phyloP scores from a whole-genome alignment of 1,140 invertebrate genomes.

The Camponotus pennsylvanicus region DNA sequence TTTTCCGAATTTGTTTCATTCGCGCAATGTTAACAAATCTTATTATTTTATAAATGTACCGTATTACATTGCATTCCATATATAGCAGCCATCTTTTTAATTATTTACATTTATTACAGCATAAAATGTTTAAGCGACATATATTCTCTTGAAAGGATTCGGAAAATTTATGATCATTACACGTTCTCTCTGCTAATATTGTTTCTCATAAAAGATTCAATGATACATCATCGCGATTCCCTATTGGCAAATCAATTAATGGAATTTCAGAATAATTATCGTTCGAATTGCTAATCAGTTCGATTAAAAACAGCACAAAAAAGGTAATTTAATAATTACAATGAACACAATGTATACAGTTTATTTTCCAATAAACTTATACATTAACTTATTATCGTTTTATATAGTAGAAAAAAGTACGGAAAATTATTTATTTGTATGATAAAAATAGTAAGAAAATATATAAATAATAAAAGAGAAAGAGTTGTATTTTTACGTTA shows the following conservation, averaged over 20 bases:
- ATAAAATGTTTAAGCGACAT: constrained; percentile 24
- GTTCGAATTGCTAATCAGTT: background rate
- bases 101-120: constrained; percentile 33
- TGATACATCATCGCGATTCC: constrained; percentile 10
- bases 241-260: constrained; percentile 17
- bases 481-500: background rate
- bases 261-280: constrained; percentile 58
- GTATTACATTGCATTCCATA: background rate
- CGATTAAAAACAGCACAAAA: constrained; percentile 40
- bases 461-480: background rate
- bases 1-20: constrained; percentile 1
- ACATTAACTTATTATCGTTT: constrained; percentile 16
- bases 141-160: constrained; percentile 5
- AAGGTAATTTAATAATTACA: constrained; percentile 37
- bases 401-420: background rate
- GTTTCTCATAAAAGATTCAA: constrained; percentile 23
- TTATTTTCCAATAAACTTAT: background rate
- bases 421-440: background rate
- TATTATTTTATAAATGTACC: constrained; percentile 22
- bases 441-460: background rate
- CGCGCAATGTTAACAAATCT: constrained; percentile 12
- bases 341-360: background rate
- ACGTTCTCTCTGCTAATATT: constrained; percentile 13
- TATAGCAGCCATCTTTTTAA: background rate
- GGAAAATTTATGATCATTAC: background rate